Evolutionary conservation across 2,797 vertebrate genomes (phyloP).

Genomic region (Pangasius mekongensis): DNA sequence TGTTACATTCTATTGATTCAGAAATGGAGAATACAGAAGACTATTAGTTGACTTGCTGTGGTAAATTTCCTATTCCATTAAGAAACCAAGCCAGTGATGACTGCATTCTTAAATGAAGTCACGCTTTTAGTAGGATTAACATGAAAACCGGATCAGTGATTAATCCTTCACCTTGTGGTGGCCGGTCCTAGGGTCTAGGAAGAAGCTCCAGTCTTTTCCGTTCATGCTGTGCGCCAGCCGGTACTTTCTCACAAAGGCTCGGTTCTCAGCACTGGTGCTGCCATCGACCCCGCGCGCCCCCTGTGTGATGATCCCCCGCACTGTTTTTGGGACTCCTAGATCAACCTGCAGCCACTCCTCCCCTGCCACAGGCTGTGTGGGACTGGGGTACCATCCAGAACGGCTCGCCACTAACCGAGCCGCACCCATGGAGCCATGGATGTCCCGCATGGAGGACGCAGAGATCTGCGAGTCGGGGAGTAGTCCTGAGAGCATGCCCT

Average conservation of each 20-base stretch:
- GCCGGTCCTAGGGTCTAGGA: slow-evolving; percentile 87
- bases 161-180: slow-evolving; percentile 84
- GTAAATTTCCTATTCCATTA: slow-evolving; percentile 25
- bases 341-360: slow-evolving; percentile 97
- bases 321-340: slow-evolving; percentile 84
- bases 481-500: slow-evolving; percentile 94
- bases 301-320: slow-evolving; percentile 93
- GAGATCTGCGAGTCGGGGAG: slow-evolving; percentile 93
- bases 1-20: slow-evolving; percentile 52
- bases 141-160: not conserved
- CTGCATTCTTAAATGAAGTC: slow-evolving; percentile 18
- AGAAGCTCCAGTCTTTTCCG: slow-evolving; percentile 90
- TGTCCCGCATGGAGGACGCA: slow-evolving; percentile 91
- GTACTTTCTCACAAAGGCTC: slow-evolving; percentile 95
- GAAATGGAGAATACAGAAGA: slow-evolving; percentile 43
- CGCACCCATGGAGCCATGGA: slow-evolving; percentile 89
- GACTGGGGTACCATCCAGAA: slow-evolving; percentile 92
- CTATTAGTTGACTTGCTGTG: slow-evolving; percentile 29
- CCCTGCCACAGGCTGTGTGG: slow-evolving; percentile 86
- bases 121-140: not conserved
- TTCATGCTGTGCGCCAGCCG: slow-evolving; percentile 92
- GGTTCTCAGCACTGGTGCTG: slow-evolving; percentile 84
- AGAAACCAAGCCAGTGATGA: not conserved
- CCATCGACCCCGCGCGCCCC: slow-evolving; percentile 92
- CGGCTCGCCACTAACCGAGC: slow-evolving; percentile 94